Evolutionary conservation across 2,113 vertebrate genomes (phyloP), one percentile per base, ranked within the genome.

Genomic region (Callionymus lyra): DNA sequence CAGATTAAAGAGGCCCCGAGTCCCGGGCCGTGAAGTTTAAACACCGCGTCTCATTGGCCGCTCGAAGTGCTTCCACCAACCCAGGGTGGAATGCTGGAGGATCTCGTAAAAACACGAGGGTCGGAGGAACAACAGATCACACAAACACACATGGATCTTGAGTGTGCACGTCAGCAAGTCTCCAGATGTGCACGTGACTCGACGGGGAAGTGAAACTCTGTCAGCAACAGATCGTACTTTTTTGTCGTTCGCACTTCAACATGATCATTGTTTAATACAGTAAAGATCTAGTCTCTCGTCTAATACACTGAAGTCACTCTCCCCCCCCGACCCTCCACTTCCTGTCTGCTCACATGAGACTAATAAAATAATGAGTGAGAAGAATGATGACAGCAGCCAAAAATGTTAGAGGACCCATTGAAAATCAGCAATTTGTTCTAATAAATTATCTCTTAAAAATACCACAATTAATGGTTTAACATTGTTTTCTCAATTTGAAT

Each of bases 51-150:
- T 49, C 49, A 63, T 50, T 65, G 74, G 78, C 32, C 12, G 53
- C 41, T 65, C 31, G 12, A 44, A 56, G 47, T 6, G 38, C 38
- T 62, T 68, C 31, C 54, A 47, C 56, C 42, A 52, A 48, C 65
- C 56, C 65, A 27, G 9, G 8, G 41, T 57, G 72, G 76, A 82
- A 78, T 74, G 70, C n/a, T 32, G n/a, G 59, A 57, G 70, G 65
- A 69, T 64, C 64, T 69, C 64, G 44, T 77, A 56, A 75, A 83
- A 72, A 77, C 65, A 72, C 62, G 67, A 74, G 72, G 40, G 45
- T 72, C 65, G 63, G 66, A 68, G 69, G 65, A 81, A 68, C 61
- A 60, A 59, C 65, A 54, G 53, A 63, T 54, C 51, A 9, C 36
- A 32, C 38, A 37, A 16, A 59, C 50, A 16, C 41, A 47, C 47